Evolutionary conservation across 2,797 vertebrate species (phyloP).

Genomic region (Acridotheres tristis): DNA sequence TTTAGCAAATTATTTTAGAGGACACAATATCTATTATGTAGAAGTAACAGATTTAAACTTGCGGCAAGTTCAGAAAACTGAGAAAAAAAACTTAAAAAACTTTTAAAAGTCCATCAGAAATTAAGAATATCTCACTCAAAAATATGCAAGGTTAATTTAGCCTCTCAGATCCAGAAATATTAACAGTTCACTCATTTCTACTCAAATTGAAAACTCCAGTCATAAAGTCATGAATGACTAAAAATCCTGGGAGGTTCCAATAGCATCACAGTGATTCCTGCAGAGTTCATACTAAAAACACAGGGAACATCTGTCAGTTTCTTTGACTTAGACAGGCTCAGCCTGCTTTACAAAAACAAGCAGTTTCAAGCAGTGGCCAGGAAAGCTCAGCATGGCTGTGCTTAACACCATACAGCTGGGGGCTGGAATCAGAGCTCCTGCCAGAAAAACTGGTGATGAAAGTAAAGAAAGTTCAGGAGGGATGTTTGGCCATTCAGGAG

Average conservation of each 20-base stretch:
- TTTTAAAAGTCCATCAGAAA: not conserved
- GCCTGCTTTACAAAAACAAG: not conserved
- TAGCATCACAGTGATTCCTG: not conserved
- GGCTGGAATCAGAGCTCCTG: not conserved
- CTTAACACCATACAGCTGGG: not conserved
- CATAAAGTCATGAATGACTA: not conserved
- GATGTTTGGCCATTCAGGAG: not conserved
- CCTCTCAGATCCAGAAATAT: not conserved
- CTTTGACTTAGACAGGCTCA: not conserved
- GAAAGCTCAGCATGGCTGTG: not conserved
- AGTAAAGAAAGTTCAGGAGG: not conserved
- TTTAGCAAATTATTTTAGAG: not conserved
- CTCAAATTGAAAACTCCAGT: not conserved
- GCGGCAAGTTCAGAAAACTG: not conserved
- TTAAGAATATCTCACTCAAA: not conserved
- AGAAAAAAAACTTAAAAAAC: not conserved
- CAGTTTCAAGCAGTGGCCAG: not conserved
- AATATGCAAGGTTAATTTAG: not conserved
- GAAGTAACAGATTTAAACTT: not conserved
- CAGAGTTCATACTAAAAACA: not conserved
- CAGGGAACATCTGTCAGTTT: not conserved
- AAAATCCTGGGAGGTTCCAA: not conserved
- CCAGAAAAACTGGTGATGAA: not conserved
- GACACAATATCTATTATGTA: fast-evolving
- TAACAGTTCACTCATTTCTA: not conserved